Percentiles rank a stretch among this genome's conserved stretches.
These are phyloP conservation scores for Pseudois nayaur DNA, from an alignment of 2,113 vertebrate genomes.

Conservation along the genomic window DNA sequence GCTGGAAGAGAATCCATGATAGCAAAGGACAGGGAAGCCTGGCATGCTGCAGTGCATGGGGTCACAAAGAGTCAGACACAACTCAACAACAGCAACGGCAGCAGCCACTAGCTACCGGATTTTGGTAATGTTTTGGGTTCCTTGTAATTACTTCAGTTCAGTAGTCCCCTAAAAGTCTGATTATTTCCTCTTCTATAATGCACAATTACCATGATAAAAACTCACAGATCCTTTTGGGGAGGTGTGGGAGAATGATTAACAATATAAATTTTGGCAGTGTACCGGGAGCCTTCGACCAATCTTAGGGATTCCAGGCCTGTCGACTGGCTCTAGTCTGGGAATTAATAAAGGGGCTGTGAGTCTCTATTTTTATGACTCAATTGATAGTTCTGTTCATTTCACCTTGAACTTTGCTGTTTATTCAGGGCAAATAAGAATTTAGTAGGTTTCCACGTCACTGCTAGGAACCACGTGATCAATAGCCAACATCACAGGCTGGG, in stretches of 20 bases:
- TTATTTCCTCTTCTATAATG: too few species aligned
- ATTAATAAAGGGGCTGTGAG: not conserved
- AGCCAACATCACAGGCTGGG: not conserved
- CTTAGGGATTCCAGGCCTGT: not conserved
- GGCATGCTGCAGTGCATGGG: not conserved
- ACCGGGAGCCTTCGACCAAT: not conserved
- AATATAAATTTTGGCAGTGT: not conserved
- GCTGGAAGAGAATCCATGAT: not conserved
- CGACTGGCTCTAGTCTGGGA: not conserved
- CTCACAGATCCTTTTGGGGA: not conserved
- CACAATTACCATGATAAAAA: not conserved
- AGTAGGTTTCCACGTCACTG: not conserved
- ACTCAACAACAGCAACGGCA: not conserved
- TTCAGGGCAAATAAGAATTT: not conserved
- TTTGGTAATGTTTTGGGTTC: not conserved
- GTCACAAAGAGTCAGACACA: not conserved
- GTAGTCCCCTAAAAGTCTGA: not conserved
- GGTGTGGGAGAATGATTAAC: not conserved
- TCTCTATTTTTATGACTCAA: not conserved
- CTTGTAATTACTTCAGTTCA: not conserved
- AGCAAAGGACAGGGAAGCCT: not conserved
- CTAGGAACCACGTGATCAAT: not conserved
- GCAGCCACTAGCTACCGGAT: fast-evolving
- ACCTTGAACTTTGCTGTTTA: not conserved
- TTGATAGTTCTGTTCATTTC: not conserved